These are phyloP conservation scores for Zapus hudsonius DNA, from an alignment of 2,113 vertebrate genomes.

Conservation along the genomic window DNA sequence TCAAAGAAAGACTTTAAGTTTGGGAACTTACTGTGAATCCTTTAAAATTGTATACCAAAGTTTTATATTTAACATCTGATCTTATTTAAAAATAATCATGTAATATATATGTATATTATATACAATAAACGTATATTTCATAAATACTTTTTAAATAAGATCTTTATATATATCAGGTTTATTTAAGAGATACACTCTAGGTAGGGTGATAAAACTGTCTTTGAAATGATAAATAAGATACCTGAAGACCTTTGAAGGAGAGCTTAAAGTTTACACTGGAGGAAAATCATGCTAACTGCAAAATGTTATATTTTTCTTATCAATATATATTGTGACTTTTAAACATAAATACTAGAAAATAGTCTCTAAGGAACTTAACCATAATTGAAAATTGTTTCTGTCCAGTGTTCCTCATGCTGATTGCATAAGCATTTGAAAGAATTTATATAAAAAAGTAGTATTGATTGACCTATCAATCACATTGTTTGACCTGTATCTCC, in stretches of 20 bases:
- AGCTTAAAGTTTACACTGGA: conserved; percentile 1
- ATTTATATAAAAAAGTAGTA: neutral
- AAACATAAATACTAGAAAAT: neutral
- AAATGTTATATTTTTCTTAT: neutral
- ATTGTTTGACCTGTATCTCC: neutral
- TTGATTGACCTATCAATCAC: neutral
- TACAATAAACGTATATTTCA: no score
- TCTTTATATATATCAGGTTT: no score
- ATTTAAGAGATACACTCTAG: neutral
- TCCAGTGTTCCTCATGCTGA: neutral
- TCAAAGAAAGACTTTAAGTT: neutral
- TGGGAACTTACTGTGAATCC: neutral
- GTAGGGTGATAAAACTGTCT: neutral
- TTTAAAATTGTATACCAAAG: conserved; percentile 40
- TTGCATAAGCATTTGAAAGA: neutral
- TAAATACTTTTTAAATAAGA: no score
- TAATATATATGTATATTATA: no score
- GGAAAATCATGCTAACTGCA: neutral
- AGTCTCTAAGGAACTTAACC: neutral
- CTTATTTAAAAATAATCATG: conserved; percentile 12
- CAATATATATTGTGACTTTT: neutral
- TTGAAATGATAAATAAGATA: neutral
- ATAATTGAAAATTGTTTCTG: neutral
- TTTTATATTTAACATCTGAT: neutral
- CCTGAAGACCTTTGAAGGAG: neutral